These are phyloP conservation scores for Stictocephala bisonia DNA, from an alignment of 2,888 invertebrate species.

Conservation along the genomic window DNA sequence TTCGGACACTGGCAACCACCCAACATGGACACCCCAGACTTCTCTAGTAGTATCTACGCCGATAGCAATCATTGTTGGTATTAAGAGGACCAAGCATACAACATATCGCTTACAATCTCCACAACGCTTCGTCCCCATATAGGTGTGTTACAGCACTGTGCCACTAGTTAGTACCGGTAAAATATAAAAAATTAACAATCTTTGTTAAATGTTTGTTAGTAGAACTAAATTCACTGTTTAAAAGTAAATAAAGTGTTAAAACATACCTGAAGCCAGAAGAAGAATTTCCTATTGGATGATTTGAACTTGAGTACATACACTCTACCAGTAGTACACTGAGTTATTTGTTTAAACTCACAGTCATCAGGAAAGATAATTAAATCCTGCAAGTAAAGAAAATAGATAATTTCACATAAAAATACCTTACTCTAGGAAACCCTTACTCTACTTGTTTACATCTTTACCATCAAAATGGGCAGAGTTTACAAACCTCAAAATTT, in stretches of 20 bases:
- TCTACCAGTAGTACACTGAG: slow-evolving; percentile 95
- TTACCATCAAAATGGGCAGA: too few relatives aligned
- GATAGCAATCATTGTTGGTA: too few relatives aligned
- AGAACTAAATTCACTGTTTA: background rate
- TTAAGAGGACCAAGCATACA: too few relatives aligned
- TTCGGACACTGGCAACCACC: too few relatives aligned
- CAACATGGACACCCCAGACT: too few relatives aligned
- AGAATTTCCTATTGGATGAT: slow-evolving; percentile 90
- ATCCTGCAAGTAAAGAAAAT: slow-evolving; percentile 73
- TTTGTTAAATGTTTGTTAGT: background rate
- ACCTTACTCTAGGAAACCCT: too few relatives aligned
- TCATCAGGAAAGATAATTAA: slow-evolving; percentile 99
- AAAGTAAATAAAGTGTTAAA: background rate
- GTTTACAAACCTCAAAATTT: too few relatives aligned
- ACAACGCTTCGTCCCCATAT: background rate
- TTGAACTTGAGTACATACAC: slow-evolving; percentile 97
- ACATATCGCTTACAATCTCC: too few relatives aligned
- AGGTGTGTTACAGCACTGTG: too few relatives aligned
- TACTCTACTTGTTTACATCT: too few relatives aligned
- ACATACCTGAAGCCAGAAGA: slow-evolving; percentile 97
- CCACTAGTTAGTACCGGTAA: background rate
- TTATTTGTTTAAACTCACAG: slow-evolving; percentile 94
- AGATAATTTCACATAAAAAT: background rate
- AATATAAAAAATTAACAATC: background rate
- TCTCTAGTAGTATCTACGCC: too few relatives aligned